phyloP scores from a whole-genome alignment of 1,140 invertebrate species.

The Manduca sexta region DNA sequence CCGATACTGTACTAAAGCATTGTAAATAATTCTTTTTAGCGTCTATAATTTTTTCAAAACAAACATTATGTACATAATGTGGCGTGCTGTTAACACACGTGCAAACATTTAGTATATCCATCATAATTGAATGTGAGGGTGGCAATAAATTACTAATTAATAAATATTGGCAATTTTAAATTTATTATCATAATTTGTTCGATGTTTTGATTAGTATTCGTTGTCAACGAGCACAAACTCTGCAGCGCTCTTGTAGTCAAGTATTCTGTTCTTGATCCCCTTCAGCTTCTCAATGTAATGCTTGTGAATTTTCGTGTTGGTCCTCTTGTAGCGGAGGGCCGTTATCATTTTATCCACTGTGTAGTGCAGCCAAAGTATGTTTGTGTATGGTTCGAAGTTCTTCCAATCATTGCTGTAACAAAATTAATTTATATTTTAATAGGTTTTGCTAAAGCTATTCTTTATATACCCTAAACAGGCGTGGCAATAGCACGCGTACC shows the following conservation, averaged over 20 bases:
- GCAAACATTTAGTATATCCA: constrained; percentile 39
- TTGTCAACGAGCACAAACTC: constrained; percentile 64
- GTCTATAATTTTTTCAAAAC: constrained; percentile 42
- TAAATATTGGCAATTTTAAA: constrained; percentile 20
- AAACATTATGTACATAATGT: constrained; percentile 60
- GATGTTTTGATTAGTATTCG: constrained; percentile 43
- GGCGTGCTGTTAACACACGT: constrained; percentile 38
- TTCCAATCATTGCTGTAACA: constrained; percentile 89
- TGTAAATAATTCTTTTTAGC: constrained; percentile 49
- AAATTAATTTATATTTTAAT: constrained; percentile 15
- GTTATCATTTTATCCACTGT: constrained; percentile 84
- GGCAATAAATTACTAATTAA: too few relatives aligned
- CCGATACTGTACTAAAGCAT: constrained; percentile 38
- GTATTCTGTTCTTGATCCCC: constrained; percentile 51
- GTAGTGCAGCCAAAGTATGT: constrained; percentile 94
- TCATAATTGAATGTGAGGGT: constrained; percentile 5
- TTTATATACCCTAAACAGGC: too few relatives aligned
- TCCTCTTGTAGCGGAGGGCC: constrained; percentile 73
- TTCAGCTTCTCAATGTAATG: constrained; percentile 61
- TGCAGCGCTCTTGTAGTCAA: constrained; percentile 56
- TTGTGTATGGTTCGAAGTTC: constrained; percentile 85
- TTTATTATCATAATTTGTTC: constrained; percentile 43
- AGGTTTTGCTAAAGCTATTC: too few relatives aligned
- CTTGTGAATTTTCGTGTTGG: constrained; percentile 62
- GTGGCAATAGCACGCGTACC: too few relatives aligned